Conservation (phyloP, 2,113 vertebrate species). For the Pagrus major region DNA sequence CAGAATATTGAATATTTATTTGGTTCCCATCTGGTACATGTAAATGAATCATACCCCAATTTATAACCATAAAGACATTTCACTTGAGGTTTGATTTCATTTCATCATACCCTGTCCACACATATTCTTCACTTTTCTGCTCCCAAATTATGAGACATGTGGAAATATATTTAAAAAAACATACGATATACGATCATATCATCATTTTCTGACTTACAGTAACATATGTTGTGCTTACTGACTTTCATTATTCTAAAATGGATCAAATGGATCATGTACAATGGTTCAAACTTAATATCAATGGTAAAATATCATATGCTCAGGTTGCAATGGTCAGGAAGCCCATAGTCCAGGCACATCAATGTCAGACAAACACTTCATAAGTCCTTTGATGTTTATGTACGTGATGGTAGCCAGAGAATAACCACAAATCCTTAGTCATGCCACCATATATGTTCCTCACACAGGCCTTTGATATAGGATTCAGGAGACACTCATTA, state of each 20-base stretch:
- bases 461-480: conserved; percentile 36
- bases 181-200: too few species aligned
- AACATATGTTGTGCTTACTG: not conserved
- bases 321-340: not conserved
- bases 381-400: conserved; percentile 18
- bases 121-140: not conserved
- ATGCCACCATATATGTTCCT: conserved; percentile 13
- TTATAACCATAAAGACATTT: not conserved
- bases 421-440: conserved; percentile 28
- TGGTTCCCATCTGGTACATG: not conserved
- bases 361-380: conserved; percentile 1
- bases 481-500: conserved; percentile 47
- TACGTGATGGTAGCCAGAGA: conserved; percentile 7
- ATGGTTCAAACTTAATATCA: not conserved
- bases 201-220: not conserved
- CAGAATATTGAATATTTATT: not conserved
- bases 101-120: not conserved
- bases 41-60: not conserved
- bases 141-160: not conserved
- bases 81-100: not conserved
- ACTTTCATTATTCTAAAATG: not conserved
- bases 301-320: not conserved
- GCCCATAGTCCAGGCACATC: not conserved
- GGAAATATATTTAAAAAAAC: not conserved
- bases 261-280: not conserved